Evolutionary conservation across 2,113 vertebrate species (phyloP).

Genomic region (Pyrgilauda ruficollis): DNA sequence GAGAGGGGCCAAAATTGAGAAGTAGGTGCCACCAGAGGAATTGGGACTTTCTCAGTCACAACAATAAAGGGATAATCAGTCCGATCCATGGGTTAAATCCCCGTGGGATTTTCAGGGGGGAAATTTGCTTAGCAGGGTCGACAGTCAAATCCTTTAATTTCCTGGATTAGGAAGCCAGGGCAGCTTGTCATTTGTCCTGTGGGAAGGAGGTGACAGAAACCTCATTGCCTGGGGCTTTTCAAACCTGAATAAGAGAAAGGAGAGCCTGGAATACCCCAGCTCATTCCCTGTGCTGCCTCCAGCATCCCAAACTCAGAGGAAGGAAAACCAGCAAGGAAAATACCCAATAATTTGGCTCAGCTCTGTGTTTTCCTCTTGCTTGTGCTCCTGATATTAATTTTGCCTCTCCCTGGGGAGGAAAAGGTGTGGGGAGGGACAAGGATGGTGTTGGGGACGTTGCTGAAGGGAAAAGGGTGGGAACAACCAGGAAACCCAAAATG

Average conservation of each 20-base stretch:
- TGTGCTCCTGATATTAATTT: background rate
- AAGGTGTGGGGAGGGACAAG: background rate
- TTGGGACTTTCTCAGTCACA: constrained; percentile 21
- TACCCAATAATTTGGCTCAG: background rate
- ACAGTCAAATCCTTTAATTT: constrained; percentile 61
- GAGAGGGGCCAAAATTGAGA: background rate
- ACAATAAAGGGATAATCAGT: constrained; percentile 22
- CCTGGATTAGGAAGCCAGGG: constrained; percentile 57
- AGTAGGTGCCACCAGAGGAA: background rate
- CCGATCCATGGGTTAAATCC: constrained; percentile 49
- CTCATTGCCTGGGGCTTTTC: background rate
- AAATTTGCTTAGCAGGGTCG: constrained; percentile 48
- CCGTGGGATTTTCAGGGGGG: constrained; percentile 24
- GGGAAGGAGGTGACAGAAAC: background rate
- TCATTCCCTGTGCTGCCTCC: accelerated
- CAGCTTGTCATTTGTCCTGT: background rate
- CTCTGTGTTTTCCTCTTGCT: background rate
- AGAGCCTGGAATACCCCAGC: background rate
- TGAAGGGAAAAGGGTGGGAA: background rate
- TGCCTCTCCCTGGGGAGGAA: background rate
- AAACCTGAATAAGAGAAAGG: background rate
- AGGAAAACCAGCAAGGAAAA: background rate
- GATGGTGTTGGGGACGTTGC: background rate
- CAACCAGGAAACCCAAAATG: background rate
- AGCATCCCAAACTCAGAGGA: background rate